Conservation (phyloP, 2,113 vertebrate species). For the Leptosomus discolor region DNA sequence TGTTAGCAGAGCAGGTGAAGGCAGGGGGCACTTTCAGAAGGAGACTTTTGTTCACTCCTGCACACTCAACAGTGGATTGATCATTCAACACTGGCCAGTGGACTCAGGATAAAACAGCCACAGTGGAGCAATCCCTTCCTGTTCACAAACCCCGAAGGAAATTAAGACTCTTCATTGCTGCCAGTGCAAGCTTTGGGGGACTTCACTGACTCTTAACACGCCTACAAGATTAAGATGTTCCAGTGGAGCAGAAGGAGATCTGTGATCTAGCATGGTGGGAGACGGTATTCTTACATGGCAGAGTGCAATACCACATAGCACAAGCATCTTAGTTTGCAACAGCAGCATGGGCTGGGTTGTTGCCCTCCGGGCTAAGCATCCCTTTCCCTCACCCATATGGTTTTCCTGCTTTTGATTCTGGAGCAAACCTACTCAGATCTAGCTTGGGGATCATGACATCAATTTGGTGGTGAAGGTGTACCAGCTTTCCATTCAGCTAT, state of each 20-base stretch:
- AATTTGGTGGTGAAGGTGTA: not conserved
- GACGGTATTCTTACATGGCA: not conserved
- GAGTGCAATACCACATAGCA: not conserved
- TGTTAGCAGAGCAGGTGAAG: not conserved
- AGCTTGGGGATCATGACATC: not conserved
- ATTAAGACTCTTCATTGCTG: not conserved
- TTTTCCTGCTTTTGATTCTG: not conserved
- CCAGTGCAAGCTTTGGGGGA: not conserved
- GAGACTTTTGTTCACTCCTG: not conserved
- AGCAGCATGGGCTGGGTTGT: not conserved
- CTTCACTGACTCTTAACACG: not conserved
- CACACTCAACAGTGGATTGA: not conserved
- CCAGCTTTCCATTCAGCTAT: not conserved
- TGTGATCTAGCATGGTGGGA: not conserved
- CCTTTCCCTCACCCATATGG: not conserved
- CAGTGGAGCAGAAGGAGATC: not conserved
- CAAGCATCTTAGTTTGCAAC: not conserved
- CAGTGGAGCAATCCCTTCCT: not conserved
- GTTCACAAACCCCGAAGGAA: not conserved
- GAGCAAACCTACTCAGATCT: not conserved
- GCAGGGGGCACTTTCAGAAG: not conserved
- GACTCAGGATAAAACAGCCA: fast-evolving
- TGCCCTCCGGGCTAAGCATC: not conserved
- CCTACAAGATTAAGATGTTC: not conserved
- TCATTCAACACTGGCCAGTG: fast-evolving